phyloP scores from a whole-genome alignment of 2,888 invertebrate species.

The Drosophila borborema region DNA sequence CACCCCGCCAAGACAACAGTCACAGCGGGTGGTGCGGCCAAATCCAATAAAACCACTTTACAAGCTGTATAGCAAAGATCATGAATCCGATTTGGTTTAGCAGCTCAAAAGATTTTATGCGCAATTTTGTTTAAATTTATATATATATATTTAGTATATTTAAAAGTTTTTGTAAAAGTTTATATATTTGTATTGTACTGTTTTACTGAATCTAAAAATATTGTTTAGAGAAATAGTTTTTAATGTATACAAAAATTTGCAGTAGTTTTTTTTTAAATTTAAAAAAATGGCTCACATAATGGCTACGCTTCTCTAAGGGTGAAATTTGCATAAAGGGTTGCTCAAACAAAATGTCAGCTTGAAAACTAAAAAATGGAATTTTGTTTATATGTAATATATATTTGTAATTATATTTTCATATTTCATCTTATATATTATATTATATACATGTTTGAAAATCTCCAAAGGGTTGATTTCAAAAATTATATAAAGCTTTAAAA shows the following conservation, averaged over 20 bases:
- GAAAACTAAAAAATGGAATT: constrained; percentile 1
- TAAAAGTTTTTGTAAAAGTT: too few species aligned
- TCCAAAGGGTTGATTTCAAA: constrained; percentile 1
- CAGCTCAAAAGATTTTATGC: constrained; percentile 18
- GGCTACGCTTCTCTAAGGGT: constrained; percentile 25
- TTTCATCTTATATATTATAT: neutral
- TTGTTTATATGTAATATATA: neutral
- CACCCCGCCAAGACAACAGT: neutral
- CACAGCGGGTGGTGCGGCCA: constrained; percentile 38
- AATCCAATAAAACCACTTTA: constrained; percentile 84
- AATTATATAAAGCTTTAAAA: neutral
- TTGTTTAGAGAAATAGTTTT: too few species aligned
- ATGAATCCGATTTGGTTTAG: constrained; percentile 59
- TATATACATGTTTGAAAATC: neutral
- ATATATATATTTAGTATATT: too few species aligned
- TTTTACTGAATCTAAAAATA: too few species aligned
- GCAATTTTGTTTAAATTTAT: neutral
- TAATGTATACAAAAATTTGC: too few species aligned
- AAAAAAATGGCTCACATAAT: constrained; percentile 22
- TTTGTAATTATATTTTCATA: neutral
- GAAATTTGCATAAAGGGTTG: constrained; percentile 53
- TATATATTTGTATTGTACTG: too few species aligned
- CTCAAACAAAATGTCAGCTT: neutral
- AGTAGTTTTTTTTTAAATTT: too few species aligned
- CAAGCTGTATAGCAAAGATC: constrained; percentile 76